Evolutionary conservation across 2,888 invertebrate genomes (phyloP).

Genomic region (Amphipoea lucens): DNA sequence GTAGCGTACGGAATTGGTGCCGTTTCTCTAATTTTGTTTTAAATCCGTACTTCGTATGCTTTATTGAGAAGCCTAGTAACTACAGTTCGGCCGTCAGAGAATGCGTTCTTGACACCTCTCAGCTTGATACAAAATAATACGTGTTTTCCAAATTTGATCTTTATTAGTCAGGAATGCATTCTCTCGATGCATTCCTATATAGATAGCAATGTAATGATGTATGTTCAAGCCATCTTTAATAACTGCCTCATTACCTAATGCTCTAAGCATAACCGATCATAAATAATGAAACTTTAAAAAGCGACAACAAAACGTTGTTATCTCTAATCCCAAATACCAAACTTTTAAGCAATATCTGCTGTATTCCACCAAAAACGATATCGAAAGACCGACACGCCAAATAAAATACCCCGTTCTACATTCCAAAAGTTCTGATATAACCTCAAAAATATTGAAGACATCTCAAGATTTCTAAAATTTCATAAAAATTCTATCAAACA

Average conservation of each 20-base stretch:
- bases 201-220: neutral
- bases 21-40: slow-evolving; percentile 29
- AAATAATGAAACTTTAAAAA: neutral
- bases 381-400: slow-evolving; percentile 5
- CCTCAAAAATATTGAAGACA: slow-evolving; percentile 36
- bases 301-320: neutral
- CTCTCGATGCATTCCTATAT: neutral
- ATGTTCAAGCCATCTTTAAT: neutral
- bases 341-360: neutral
- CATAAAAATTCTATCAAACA: slow-evolving; percentile 60
- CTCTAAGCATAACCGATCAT: neutral
- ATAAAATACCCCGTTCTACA: slow-evolving; percentile 43
- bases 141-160: neutral
- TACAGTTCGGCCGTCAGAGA: neutral
- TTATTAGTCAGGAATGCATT: neutral
- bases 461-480: slow-evolving; percentile 54
- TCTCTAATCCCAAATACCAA: neutral
- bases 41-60: slow-evolving; percentile 12
- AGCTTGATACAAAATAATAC: neutral
- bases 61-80: neutral
- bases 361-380: slow-evolving; percentile 3
- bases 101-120: neutral
- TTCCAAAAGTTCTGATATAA: slow-evolving; percentile 46
- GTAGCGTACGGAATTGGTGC: neutral
- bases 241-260: neutral